phyloP scores from a whole-genome alignment of 2,113 vertebrate species.

The Silurus glanis region DNA sequence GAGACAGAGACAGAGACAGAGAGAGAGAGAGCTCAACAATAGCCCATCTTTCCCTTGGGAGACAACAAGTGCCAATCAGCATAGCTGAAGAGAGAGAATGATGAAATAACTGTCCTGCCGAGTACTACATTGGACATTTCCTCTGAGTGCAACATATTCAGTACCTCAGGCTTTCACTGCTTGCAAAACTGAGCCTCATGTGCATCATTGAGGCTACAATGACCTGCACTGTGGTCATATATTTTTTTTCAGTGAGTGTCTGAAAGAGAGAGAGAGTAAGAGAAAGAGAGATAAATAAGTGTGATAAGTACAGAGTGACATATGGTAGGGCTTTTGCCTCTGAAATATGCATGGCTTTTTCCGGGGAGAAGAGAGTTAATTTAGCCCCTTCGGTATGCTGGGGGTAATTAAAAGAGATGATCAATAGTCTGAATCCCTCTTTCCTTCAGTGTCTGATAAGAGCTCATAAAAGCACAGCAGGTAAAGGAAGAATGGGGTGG shows the following conservation, averaged over 20 bases:
- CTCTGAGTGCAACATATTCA: constrained; percentile 16
- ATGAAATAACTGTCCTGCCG: constrained; percentile 23
- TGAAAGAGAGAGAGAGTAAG: background rate
- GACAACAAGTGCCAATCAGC: constrained; percentile 42
- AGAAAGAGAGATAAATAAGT: constrained; percentile 18
- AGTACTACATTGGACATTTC: constrained; percentile 7
- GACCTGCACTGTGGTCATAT: constrained; percentile 9
- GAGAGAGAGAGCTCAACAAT: constrained; percentile 27
- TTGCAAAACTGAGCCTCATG: background rate
- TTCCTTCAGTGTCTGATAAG: constrained; percentile 74
- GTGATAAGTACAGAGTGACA: constrained; percentile 77
- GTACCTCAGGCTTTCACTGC: constrained; percentile 27
- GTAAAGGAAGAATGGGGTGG: background rate
- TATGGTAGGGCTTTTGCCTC: constrained; percentile 68
- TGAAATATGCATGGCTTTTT: constrained; percentile 82
- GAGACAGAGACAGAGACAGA: constrained; percentile 9
- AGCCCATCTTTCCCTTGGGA: constrained; percentile 7
- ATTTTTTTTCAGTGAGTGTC: constrained; percentile 8
- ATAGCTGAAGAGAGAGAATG: constrained; percentile 24
- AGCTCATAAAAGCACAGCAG: constrained; percentile 49
- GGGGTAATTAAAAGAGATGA: constrained; percentile 84
- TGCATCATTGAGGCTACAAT: background rate
- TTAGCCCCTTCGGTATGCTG: constrained; percentile 76
- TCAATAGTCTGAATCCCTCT: constrained; percentile 69
- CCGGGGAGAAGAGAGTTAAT: constrained; percentile 75